Base-by-base conservation (phyloP, 1,140 invertebrate genomes). In the Apis mellifera region DNA sequence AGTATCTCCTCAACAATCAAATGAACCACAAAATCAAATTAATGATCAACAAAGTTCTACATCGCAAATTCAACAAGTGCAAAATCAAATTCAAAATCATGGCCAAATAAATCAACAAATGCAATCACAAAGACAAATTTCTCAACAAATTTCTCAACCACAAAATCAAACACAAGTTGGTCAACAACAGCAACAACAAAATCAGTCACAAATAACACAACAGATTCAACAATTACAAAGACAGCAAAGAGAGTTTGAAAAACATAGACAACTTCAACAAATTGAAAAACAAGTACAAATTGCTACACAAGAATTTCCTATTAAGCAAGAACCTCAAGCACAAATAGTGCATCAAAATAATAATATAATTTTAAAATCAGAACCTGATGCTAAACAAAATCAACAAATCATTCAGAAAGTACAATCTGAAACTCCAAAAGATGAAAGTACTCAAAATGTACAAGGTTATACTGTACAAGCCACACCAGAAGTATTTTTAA, bases 21-120 rank as follows among this genome's bases (percentile, higher is more conserved):
- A 92, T 83, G 92, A 91, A 90, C 91, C 75, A 15, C 92, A 92
- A 88, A 94, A 90, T 90, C 90, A 93, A 92, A 91, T 93, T n/a
- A 75, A 78, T 7, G 92, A 94, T 50, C 90, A 92, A 26, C 87
- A 90, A 69, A 75, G 78, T 55, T 86, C 89, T 23, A 68, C 86
- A n/a, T 89, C 84, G 8, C 94, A 94, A 66, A 93, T 94, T 72
- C 94, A 85, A 26, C 95, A 95, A 90, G 88, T 90, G 26, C 93
- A 93, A 84, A 93, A 93, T 88, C 93, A 93, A 87, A 91, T 94
- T 77, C 92, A 92, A 70, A 93, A 87, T 87, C 92, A 93, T 84
- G 92, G 87, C 87, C 93, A 94, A 90, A 90, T 95, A 60, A 92
- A 92, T 78, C 95, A 95, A 81, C 94, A 94, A 73, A 80, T 94